Percentiles rank a stretch among this genome's conserved stretches.
Evolutionary conservation across 1,140 invertebrate species (phyloP).

Genomic region (Laupala kohalensis): DNA sequence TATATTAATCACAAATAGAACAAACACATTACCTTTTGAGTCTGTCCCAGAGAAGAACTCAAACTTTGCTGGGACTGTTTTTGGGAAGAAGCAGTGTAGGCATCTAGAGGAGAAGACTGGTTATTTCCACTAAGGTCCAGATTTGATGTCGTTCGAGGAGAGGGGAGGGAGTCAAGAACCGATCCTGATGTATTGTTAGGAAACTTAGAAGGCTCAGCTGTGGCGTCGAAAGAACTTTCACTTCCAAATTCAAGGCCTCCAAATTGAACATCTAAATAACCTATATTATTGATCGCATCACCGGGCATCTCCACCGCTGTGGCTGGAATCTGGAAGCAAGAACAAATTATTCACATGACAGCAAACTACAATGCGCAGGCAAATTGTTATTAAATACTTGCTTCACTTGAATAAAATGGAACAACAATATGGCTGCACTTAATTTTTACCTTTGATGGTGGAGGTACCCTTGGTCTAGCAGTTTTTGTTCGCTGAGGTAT

Average conservation of each 20-base stretch:
- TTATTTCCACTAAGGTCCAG: slow-evolving; percentile 1
- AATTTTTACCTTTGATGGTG: slow-evolving; percentile 64
- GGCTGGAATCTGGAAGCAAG: slow-evolving; percentile 60
- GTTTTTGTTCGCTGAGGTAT: slow-evolving; percentile 47
- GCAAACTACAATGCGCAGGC: background rate
- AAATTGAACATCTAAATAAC: slow-evolving; percentile 84
- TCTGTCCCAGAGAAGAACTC: slow-evolving; percentile 2
- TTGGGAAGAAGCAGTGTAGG: slow-evolving; percentile 6
- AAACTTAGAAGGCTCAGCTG: slow-evolving; percentile 8
- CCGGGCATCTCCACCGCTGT: slow-evolving; percentile 92
- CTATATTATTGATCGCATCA: slow-evolving; percentile 54
- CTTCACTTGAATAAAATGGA: background rate
- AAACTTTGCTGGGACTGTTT: slow-evolving; percentile 3
- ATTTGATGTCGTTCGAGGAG: slow-evolving; percentile 5
- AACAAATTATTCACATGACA: background rate
- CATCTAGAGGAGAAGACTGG: slow-evolving; percentile 8
- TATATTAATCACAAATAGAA: background rate
- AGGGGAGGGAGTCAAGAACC: slow-evolving; percentile 9
- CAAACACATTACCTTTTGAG: slow-evolving; percentile 8
- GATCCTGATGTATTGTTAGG: slow-evolving; percentile 4
- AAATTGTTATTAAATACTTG: background rate
- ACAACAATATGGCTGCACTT: background rate
- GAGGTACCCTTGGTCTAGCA: slow-evolving; percentile 70
- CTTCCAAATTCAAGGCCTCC: slow-evolving; percentile 77
- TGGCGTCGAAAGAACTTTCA: slow-evolving; percentile 26